A percentile compares a stretch with the other conserved stretches of the same genome.
These are phyloP conservation scores for Bombus terrestris DNA, from an alignment of 1,140 invertebrate species.

Conservation along the genomic window DNA sequence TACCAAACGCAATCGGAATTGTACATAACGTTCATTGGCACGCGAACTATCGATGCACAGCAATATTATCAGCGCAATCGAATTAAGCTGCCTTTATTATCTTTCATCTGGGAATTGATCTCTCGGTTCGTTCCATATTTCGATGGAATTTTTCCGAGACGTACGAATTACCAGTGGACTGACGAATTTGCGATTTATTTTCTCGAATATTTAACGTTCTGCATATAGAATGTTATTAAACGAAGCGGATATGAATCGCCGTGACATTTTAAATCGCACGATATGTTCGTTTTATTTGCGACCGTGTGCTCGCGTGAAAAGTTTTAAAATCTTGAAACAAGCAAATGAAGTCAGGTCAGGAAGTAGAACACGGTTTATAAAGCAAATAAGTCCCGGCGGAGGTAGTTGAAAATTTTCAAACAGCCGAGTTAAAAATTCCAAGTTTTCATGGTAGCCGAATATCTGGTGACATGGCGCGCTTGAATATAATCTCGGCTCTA, in stretches of 20 bases:
- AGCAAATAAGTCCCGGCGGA: neutral
- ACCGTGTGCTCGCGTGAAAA: neutral
- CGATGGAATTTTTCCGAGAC: neutral
- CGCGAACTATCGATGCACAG: no score
- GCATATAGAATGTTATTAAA: neutral
- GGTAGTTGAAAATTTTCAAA: slow-evolving; percentile 27
- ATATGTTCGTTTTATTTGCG: no score
- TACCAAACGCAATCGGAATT: slow-evolving; percentile 14
- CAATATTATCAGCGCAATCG: neutral
- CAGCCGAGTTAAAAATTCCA: slow-evolving; percentile 35
- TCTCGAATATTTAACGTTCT: neutral
- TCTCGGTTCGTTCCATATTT: neutral
- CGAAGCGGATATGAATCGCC: slow-evolving; percentile 2
- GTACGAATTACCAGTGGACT: neutral
- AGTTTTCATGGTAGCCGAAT: slow-evolving; percentile 17
- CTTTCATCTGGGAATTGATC: neutral
- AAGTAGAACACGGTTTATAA: neutral
- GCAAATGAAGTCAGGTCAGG: neutral
- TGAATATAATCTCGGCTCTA: slow-evolving; percentile 33
- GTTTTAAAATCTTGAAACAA: neutral
- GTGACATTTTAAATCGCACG: neutral
- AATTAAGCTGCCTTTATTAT: slow-evolving; percentile 11
- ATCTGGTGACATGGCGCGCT: neutral
- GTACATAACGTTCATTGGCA: neutral
- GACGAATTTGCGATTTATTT: slow-evolving; percentile 16